Evolutionary conservation across 1,140 invertebrate species (phyloP).

Genomic region (Caenorhabditis tropicalis): DNA sequence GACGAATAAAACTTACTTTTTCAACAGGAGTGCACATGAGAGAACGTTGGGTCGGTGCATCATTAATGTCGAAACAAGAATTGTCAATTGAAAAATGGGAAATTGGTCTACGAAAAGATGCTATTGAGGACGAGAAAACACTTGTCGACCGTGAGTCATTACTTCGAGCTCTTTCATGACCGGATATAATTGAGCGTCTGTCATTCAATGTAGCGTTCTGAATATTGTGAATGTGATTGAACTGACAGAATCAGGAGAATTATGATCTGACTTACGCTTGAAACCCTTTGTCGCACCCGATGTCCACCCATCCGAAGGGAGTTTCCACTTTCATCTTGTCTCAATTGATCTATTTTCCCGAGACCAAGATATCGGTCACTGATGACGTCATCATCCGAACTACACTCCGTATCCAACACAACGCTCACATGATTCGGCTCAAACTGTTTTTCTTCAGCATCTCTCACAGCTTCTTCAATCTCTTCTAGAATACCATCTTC

Average conservation of each 20-base stretch:
- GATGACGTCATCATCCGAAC: constrained; percentile 2
- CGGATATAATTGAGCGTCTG: neutral
- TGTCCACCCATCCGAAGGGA: neutral
- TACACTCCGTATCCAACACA: constrained; percentile 5
- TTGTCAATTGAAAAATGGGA: constrained; percentile 30
- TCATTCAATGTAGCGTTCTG: neutral
- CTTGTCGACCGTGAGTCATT: neutral
- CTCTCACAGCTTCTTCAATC: constrained; percentile 3
- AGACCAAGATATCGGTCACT: neutral
- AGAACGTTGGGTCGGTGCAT: constrained; percentile 1
- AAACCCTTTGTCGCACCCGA: neutral
- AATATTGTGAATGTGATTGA: neutral
- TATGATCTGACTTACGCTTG: constrained; percentile 7
- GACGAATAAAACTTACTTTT: neutral
- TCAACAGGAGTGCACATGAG: constrained; percentile 17
- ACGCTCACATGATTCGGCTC: constrained; percentile 26
- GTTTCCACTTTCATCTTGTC: neutral
- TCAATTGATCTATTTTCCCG: neutral
- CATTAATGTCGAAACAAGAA: constrained; percentile 6
- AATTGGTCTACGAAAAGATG: neutral
- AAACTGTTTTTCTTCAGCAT: neutral
- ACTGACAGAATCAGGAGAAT: too few species aligned
- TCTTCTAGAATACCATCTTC: constrained; percentile 18
- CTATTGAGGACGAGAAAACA: neutral
- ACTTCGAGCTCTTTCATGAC: constrained; percentile 9